These are phyloP conservation scores for Hemiscyllium ocellatum DNA, from an alignment of 2,113 vertebrate genomes.

Conservation along the genomic window DNA sequence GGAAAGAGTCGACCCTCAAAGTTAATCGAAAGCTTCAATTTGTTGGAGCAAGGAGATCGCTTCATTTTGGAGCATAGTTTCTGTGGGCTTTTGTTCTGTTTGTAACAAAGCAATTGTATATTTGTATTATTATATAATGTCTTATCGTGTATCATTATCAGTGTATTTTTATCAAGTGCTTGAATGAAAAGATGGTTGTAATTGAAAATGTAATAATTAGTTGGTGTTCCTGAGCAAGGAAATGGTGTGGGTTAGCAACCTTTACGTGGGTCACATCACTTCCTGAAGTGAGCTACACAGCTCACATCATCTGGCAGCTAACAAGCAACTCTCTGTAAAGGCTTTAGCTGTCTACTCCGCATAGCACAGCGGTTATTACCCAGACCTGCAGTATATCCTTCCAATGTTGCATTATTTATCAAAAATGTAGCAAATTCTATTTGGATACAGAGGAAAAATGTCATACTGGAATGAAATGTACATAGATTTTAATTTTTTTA, in stretches of 20 bases:
- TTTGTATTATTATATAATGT: conserved; percentile 37
- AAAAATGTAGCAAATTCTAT: conserved; percentile 82
- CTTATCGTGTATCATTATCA: neutral
- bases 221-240: neutral
- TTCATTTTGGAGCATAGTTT: conserved; percentile 94
- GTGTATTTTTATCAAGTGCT: neutral
- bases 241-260: conserved; percentile 21
- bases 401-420: conserved; percentile 98
- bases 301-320: conserved; percentile 86
- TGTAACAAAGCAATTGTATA: conserved; percentile 43
- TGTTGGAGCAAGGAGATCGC: conserved; percentile 87
- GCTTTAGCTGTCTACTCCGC: conserved; percentile 55
- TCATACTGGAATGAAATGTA: conserved; percentile 99
- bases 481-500: conserved; percentile 99
- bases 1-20: neutral
- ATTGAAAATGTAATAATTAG: neutral
- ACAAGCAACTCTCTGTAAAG: conserved; percentile 49
- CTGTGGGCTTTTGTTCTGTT: conserved; percentile 69
- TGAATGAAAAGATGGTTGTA: conserved; percentile 11
- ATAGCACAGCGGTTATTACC: conserved; percentile 69
- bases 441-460: conserved; percentile 64
- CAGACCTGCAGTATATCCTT: conserved; percentile 53
- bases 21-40: conserved; percentile 74
- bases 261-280: conserved; percentile 65
- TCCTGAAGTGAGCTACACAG: conserved; percentile 69